Conservation (phyloP, 2,888 invertebrate species). For the Xestia ashworthii region DNA sequence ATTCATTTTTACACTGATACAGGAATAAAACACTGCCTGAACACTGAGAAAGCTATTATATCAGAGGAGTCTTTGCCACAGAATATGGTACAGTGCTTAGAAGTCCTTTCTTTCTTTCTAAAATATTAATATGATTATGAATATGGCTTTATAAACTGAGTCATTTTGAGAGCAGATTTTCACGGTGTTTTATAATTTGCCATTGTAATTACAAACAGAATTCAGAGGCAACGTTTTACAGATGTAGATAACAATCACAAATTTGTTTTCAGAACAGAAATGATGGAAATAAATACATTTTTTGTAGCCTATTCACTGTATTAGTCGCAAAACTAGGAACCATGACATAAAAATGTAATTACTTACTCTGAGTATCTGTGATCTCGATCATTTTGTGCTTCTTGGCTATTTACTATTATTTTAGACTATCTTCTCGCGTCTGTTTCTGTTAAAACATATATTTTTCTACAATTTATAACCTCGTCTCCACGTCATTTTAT, state of each 20-base stretch:
- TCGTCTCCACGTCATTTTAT: conserved; percentile 67
- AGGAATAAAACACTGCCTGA: neutral
- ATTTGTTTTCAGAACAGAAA: neutral
- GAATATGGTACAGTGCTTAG: neutral
- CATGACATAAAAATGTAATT: conserved; percentile 51
- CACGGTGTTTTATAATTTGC: neutral
- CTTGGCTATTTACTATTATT: conserved; percentile 47
- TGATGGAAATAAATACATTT: conserved; percentile 17
- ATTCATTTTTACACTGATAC: neutral
- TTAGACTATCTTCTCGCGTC: conserved; percentile 36
- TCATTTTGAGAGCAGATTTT: neutral
- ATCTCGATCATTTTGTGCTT: conserved; percentile 94
- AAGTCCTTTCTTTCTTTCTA: neutral
- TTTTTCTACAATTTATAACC: conserved; percentile 63
- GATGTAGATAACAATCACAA: neutral
- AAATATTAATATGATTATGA: neutral
- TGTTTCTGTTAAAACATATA: conserved; percentile 60
- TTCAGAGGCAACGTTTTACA: neutral
- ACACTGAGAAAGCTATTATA: neutral
- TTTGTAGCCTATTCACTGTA: conserved; percentile 8
- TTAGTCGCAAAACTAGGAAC: neutral
- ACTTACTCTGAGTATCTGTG: conserved; percentile 96
- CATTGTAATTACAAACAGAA: neutral
- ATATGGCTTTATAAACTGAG: neutral
- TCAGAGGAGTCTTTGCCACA: neutral